phyloP scores from a whole-genome alignment of 2,113 vertebrate species.

The Neofelis nebulosa region DNA sequence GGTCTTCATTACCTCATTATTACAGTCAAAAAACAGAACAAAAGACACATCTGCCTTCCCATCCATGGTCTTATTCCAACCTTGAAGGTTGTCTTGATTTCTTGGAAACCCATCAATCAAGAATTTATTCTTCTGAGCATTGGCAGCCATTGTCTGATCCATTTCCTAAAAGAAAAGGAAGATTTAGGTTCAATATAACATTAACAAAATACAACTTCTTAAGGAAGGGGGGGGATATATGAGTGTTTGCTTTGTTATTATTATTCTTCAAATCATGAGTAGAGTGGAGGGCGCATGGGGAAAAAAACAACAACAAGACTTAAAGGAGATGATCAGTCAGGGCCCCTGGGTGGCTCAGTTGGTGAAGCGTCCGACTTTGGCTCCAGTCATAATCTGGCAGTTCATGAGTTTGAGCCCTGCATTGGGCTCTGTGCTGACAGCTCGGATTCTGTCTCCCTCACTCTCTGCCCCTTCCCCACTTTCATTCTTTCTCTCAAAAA shows the following conservation, averaged over 20 bases:
- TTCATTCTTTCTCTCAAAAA: no score
- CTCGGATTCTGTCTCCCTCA: no score
- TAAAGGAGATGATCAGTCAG: neutral
- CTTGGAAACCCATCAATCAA: slow-evolving; percentile 99
- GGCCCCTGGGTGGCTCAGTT: no score
- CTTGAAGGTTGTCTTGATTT: slow-evolving; percentile 97
- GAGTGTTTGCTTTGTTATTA: neutral
- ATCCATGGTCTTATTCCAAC: slow-evolving; percentile 95
- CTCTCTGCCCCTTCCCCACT: no score
- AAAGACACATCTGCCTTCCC: slow-evolving; percentile 95
- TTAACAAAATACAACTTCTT: slow-evolving; percentile 47
- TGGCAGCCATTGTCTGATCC: slow-evolving; percentile 88
- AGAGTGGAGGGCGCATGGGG: neutral
- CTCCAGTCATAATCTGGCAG: no score
- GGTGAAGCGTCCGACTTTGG: no score
- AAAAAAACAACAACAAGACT: neutral
- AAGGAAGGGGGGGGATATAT: neutral
- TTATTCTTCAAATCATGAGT: neutral
- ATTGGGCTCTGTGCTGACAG: no score
- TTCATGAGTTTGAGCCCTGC: no score
- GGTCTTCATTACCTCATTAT: slow-evolving; percentile 90
- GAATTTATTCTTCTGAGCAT: slow-evolving; percentile 93
- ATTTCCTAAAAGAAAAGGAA: slow-evolving; percentile 88
- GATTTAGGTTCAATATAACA: slow-evolving; percentile 47
- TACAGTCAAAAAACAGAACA: slow-evolving; percentile 98